Conservation (phyloP, 2,888 invertebrate species). For the Carpatolechia fugitivella region DNA sequence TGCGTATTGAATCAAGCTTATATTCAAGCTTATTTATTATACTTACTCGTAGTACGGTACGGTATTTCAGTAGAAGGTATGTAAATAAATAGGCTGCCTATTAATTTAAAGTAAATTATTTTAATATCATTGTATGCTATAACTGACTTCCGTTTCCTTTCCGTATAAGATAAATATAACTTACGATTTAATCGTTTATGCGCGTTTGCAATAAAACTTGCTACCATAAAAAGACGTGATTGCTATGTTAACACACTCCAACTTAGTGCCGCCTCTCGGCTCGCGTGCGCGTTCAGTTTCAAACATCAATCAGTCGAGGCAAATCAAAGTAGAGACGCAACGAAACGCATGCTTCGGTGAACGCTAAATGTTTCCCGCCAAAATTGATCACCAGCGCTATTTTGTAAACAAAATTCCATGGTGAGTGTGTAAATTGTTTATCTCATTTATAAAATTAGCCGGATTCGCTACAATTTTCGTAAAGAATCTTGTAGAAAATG, state of each 20-base stretch:
- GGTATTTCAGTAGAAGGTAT: too few relatives aligned
- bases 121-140: background rate
- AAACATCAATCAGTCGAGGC: conserved; percentile 7
- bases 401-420: conserved; percentile 3
- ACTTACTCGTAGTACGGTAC: too few relatives aligned
- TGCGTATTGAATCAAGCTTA: background rate
- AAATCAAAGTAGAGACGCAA: conserved; percentile 24
- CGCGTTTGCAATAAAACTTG: conserved; percentile 5
- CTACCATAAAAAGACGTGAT: conserved; percentile 4
- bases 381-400: background rate
- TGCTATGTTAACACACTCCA: conserved; percentile 23
- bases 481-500: background rate
- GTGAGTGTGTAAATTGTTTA: background rate
- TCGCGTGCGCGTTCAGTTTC: background rate
- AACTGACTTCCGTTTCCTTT: background rate
- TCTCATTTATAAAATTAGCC: background rate
- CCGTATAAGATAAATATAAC: background rate
- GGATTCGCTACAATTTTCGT: background rate
- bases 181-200: background rate
- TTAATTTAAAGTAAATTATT: background rate
- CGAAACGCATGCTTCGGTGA: conserved; percentile 37
- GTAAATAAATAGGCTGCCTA: too few relatives aligned
- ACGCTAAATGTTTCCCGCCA: conserved; percentile 40
- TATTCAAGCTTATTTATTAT: background rate
- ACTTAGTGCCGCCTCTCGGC: conserved; percentile 23